Percentiles rank a stretch among this genome's conserved stretches.
phyloP scores from a whole-genome alignment of 2,113 vertebrate species.

The Bujurquina vittata region DNA sequence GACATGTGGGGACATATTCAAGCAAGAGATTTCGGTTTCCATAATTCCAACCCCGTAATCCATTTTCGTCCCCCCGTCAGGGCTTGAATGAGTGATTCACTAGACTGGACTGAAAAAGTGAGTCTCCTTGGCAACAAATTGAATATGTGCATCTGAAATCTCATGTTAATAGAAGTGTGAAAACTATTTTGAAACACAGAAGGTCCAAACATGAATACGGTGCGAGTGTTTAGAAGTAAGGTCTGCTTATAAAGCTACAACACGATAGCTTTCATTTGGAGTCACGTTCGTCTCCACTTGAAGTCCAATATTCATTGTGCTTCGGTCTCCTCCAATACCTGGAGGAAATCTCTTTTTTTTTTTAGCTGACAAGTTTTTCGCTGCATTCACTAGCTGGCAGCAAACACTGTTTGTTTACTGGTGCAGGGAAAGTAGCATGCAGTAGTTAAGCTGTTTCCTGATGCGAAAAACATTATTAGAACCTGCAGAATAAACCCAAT shows the following conservation, averaged over 20 bases:
- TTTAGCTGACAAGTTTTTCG: background rate
- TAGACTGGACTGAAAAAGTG: constrained; percentile 30
- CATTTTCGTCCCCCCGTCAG: constrained; percentile 59
- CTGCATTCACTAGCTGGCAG: background rate
- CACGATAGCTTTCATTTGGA: background rate
- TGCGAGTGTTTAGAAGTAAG: background rate
- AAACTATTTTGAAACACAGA: constrained; percentile 8
- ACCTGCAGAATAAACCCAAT: background rate
- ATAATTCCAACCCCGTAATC: constrained; percentile 69
- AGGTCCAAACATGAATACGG: background rate
- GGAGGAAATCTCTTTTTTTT: background rate
- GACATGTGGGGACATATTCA: constrained; percentile 65
- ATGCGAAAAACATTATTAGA: constrained; percentile 5
- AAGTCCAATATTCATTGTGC: constrained; percentile 10
- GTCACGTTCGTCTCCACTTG: background rate
- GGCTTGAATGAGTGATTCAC: constrained; percentile 44
- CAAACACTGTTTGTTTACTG: background rate
- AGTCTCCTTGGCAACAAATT: constrained; percentile 56
- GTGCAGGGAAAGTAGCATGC: background rate
- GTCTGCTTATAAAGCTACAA: background rate
- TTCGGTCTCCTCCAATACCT: background rate
- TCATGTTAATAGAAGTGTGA: constrained; percentile 20
- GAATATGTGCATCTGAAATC: constrained; percentile 40
- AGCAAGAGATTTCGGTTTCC: constrained; percentile 69
- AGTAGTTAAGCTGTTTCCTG: background rate